Percentiles rank a stretch among this genome's conserved stretches.
Evolutionary conservation across 1,140 invertebrate species (phyloP).

Genomic region (Drepana arcuata): DNA sequence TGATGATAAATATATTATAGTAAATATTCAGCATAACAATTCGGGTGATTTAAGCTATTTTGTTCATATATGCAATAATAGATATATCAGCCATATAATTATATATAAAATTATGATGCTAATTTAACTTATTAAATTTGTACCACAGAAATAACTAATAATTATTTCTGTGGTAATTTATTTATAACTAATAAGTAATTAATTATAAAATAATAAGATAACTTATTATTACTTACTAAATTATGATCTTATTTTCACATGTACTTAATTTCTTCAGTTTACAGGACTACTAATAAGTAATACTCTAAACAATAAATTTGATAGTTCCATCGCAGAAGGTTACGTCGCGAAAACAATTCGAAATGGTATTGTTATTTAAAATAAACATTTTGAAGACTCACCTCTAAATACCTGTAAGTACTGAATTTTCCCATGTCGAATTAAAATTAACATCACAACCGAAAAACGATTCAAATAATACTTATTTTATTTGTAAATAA

Average conservation of each 20-base stretch:
- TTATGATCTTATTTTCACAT: not conserved
- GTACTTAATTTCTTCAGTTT: not conserved
- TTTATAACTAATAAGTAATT: too few species aligned
- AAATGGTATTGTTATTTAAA: not conserved
- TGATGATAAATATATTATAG: too few species aligned
- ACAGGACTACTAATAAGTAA: not conserved
- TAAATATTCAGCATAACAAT: too few species aligned
- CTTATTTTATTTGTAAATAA: conserved; percentile 5
- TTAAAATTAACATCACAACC: conserved; percentile 62
- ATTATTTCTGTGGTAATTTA: too few species aligned
- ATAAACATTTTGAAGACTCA: conserved; percentile 17
- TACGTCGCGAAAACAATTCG: not conserved
- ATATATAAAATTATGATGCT: too few species aligned
- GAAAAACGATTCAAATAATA: conserved; percentile 2
- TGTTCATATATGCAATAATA: too few species aligned
- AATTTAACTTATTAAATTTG: too few species aligned
- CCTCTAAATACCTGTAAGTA: conserved; percentile 71
- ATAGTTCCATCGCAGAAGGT: not conserved
- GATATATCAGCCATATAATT: too few species aligned
- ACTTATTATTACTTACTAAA: not conserved
- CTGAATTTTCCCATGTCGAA: conserved; percentile 69
- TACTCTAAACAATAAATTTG: not conserved
- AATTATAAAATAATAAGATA: too few species aligned
- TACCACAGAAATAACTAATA: too few species aligned
- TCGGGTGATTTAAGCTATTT: too few species aligned